Conservation (phyloP, 30 jellyfish, hydroid and myxozoan genomes). For the Cassiopea xamachana region DNA sequence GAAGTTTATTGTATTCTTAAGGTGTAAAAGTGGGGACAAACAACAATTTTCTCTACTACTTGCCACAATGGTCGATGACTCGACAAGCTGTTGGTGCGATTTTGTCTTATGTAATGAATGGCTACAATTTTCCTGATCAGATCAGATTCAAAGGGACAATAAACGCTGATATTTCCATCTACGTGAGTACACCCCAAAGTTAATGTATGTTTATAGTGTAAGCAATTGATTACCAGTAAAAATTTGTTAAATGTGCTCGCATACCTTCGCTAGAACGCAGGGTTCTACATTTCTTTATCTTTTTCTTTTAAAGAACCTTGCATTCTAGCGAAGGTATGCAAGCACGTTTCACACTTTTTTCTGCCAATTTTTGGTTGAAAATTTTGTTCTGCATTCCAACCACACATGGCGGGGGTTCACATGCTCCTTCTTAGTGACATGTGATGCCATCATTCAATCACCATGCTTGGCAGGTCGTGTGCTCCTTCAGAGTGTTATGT, state of each 20-base stretch:
- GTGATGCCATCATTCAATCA: no score
- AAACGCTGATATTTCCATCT: constrained; percentile 15
- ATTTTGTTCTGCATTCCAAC: no score
- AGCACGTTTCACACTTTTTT: no score
- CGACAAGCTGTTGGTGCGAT: constrained; percentile 20
- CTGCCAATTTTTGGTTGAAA: no score
- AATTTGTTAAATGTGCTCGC: neutral
- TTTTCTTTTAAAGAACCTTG: no score
- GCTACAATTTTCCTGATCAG: constrained; percentile 36
- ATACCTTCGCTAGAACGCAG: no score
- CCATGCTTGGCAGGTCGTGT: no score
- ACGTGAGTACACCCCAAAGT: constrained; percentile 2
- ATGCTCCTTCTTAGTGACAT: no score
- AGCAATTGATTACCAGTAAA: neutral
- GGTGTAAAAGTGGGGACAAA: constrained; percentile 45
- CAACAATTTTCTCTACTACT: neutral
- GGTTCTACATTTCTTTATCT: no score
- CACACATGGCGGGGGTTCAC: no score
- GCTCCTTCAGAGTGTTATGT: no score
- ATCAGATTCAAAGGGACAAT: constrained; percentile 31
- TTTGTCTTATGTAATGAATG: constrained; percentile 34
- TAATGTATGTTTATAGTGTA: neutral
- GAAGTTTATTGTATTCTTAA: neutral
- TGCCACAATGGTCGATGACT: constrained; percentile 42
- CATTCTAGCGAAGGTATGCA: no score